Base-by-base conservation (phyloP, 2,797 vertebrate species). In the Phalloptychus januarius region DNA sequence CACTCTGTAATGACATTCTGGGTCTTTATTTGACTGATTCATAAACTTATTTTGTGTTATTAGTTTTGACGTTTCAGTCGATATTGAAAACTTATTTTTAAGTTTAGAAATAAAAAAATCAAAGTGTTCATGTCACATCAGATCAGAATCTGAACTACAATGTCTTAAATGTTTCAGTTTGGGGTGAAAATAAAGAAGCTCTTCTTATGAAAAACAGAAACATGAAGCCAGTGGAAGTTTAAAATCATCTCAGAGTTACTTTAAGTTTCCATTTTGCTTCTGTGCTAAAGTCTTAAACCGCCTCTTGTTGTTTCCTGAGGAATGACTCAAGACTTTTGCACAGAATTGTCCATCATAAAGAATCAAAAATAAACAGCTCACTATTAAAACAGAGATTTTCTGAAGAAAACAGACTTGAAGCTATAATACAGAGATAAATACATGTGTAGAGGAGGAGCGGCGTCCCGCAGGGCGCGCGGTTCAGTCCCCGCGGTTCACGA, bases 351-450 rank as follows among this genome's bases (percentile, higher is more conserved):
- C 54, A 31, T 54, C n/a, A 56, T n/a, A 1, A 56, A 5, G 11
- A 48, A 45, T 54, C 50, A 25, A 54, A 50, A n/a, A 58, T 28
- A 58, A 58, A 58, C n/a, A 15, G n/a, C n/a, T 56, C 54, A 13
- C 36, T 23, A 38, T 40, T 54, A 15, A 50, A 36, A 25, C 7
- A 2, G 38, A 54, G 25, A n/a, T 48, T 46, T 44, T 54, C 6
- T 38, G 20, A 25, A 18, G 40, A 5, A 23, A 20, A 42, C 40
- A 5, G 67, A 84, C 89, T 67, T 54, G 72, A 70, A 74, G 69
- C 80, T 4, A 78, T 82, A 70, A 69, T 78, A 89, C 82, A 18
- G 45, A 87, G 84, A 93, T 94, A 93, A 93, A 94, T 91, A 50
- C 48, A 50, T 8, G 20, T 23, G 2, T 23, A 2, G 48, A 8